phyloP scores from a whole-genome alignment of 2,888 invertebrate species.

The Campopleginae sp. region DNA sequence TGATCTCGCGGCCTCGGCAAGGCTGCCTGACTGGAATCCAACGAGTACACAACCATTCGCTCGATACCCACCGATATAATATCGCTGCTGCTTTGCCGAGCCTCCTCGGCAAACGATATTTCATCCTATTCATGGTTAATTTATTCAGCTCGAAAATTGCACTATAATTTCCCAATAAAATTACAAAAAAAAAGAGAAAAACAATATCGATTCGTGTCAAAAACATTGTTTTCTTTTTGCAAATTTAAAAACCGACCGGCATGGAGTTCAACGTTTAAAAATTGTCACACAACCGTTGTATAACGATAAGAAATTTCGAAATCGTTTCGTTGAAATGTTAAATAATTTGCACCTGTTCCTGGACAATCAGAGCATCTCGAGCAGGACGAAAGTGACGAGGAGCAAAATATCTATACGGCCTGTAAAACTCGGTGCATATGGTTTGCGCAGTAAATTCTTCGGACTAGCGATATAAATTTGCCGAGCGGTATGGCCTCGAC shows the following conservation, averaged over 20 bases:
- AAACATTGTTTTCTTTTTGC: background rate
- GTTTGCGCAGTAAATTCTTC: slow-evolving; percentile 25
- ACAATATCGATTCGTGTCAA: background rate
- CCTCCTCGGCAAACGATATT: background rate
- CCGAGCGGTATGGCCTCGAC: slow-evolving; percentile 74
- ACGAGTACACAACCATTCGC: slow-evolving; percentile 31
- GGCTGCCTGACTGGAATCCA: slow-evolving; percentile 66
- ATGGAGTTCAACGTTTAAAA: background rate
- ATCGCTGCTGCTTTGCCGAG: background rate
- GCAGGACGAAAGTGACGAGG: slow-evolving; percentile 61
- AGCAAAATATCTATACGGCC: slow-evolving; percentile 38
- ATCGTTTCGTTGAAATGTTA: background rate
- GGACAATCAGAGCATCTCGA: slow-evolving; percentile 30
- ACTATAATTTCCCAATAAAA: background rate
- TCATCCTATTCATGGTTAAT: background rate
- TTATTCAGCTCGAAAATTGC: background rate
- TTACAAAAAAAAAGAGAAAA: background rate
- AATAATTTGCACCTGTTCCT: background rate
- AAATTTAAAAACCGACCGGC: background rate
- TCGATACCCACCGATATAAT: slow-evolving; percentile 46
- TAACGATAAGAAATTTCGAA: background rate
- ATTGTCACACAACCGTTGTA: background rate
- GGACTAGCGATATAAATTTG: slow-evolving; percentile 73
- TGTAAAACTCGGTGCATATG: slow-evolving; percentile 18
- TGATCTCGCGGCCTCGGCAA: slow-evolving; percentile 70